Base-by-base conservation (phyloP, 2,888 invertebrate species). In the Drosophila suboccidentalis region DNA sequence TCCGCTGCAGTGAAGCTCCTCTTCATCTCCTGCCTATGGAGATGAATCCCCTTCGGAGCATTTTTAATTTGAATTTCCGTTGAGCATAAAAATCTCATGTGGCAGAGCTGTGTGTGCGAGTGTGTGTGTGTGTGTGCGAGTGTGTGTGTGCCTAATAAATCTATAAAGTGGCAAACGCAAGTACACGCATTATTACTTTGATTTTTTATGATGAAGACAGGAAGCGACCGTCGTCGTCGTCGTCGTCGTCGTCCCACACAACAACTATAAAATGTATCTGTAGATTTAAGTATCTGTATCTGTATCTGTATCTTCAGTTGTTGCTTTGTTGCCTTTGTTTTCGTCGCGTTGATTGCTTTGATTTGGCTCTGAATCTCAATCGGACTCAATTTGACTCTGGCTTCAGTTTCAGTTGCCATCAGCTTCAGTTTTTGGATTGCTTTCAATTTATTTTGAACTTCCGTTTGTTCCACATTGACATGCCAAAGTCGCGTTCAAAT, bases 1-100 rank as follows among this genome's bases (percentile, higher is more conserved):
- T 8, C 11, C 3, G 4, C n/a, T n/a, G n/a, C 38, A 6, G n/a
- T 38, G n/a, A 10, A 41, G 17, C 29, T 26, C 26, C 15, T 29
- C 41, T 10, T 50, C 32, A 36, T 15, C 57, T 50, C 34, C 34
- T 41, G 8, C 11, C 19, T 13, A n/a, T 13, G 36, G n/a, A 15
- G 38, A 10, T 57, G 57, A 57, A 74, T 65, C 61, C 77, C 77
- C 71, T 60, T 51, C 49, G 79, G 63, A 77, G 78, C 82, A 83
- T 79, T 90, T 89, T 91, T 90, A 91, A 91, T 91, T 91, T 90
- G 90, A 83, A 91, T 91, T 91, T 91, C 91, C 91, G 91, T 78
- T 88, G 63, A 80, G 83, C 82, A 87, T 75, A 80, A 83, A 85
- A 85, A 69, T 66, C 66, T 68, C 73, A 76, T 75, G 70, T 73